phyloP scores from a whole-genome alignment of 2,888 invertebrate genomes.

The Ellobium chinense region DNA sequence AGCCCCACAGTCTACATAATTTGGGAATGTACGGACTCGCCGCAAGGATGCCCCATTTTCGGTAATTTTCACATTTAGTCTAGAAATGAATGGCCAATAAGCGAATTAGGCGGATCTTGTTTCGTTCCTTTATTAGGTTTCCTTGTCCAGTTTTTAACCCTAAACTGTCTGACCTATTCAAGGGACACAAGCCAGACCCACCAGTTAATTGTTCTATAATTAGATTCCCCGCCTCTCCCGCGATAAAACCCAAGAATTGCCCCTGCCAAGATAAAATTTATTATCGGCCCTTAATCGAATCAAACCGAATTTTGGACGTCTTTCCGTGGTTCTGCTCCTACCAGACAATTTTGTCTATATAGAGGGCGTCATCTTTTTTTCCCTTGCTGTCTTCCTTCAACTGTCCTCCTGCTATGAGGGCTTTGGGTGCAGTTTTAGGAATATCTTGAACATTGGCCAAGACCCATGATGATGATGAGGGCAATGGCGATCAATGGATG shows the following conservation, averaged over 20 bases:
- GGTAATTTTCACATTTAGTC: slow-evolving; percentile 43
- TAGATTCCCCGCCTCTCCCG: slow-evolving; percentile 36
- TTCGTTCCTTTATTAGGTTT: slow-evolving; percentile 43
- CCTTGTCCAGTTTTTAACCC: slow-evolving; percentile 45
- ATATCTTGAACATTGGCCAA: too few relatives aligned
- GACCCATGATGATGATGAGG: too few relatives aligned
- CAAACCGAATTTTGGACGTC: slow-evolving; percentile 29
- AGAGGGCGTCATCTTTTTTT: neutral
- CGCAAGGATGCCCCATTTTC: slow-evolving; percentile 22
- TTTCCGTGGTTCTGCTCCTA: slow-evolving; percentile 34
- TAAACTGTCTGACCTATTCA: slow-evolving; percentile 49
- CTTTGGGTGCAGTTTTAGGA: too few relatives aligned
- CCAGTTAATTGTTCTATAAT: slow-evolving; percentile 45
- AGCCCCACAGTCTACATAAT: slow-evolving; percentile 34
- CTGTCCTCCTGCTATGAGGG: too few relatives aligned
- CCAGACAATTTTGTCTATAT: slow-evolving; percentile 39
- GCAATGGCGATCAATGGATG: too few relatives aligned
- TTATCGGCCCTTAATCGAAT: slow-evolving; percentile 43
- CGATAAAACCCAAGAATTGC: slow-evolving; percentile 46
- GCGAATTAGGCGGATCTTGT: slow-evolving; percentile 44
- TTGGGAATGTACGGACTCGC: slow-evolving; percentile 13
- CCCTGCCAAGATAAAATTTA: slow-evolving; percentile 47
- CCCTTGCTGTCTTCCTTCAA: too few relatives aligned
- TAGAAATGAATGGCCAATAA: slow-evolving; percentile 48
- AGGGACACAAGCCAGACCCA: slow-evolving; percentile 45